A percentile compares a stretch with the other conserved stretches of the same genome.
Evolutionary conservation across 2,797 vertebrate genomes (phyloP).

Genomic region (Pangasius macronema): DNA sequence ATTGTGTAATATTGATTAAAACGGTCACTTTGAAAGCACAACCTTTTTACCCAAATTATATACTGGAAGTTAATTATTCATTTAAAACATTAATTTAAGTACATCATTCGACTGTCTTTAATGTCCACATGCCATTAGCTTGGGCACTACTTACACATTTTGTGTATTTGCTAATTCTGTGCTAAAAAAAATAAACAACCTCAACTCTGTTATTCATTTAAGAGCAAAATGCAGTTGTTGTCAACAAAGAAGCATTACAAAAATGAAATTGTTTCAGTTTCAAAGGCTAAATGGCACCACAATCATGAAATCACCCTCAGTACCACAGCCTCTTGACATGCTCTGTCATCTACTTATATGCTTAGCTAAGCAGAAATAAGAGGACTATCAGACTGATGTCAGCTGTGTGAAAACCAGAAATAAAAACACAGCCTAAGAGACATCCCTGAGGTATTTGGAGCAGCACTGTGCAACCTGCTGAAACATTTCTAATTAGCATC

Average conservation of each 20-base stretch:
- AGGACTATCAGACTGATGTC: background rate
- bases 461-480: background rate
- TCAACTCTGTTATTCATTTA: background rate
- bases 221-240: background rate
- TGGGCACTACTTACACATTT: background rate
- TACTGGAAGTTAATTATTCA: background rate
- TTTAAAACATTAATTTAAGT: no score
- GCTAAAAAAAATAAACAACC: background rate
- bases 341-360: constrained; percentile 16
- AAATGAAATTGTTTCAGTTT: background rate
- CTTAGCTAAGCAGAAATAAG: constrained; percentile 13
- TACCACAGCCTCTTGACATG: background rate
- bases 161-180: background rate
- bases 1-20: background rate
- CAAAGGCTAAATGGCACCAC: background rate
- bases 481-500: constrained; percentile 20
- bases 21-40: background rate
- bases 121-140: background rate
- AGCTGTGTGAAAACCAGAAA: constrained; percentile 8
- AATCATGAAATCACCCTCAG: background rate
- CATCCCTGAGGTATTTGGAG: background rate
- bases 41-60: background rate
- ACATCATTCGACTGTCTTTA: background rate
- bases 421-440: background rate
- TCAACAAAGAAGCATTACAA: background rate